Evolutionary conservation across 2,113 vertebrate species (phyloP), one percentile per base, ranked within the genome.

Genomic region (Erpornis zantholeuca): DNA sequence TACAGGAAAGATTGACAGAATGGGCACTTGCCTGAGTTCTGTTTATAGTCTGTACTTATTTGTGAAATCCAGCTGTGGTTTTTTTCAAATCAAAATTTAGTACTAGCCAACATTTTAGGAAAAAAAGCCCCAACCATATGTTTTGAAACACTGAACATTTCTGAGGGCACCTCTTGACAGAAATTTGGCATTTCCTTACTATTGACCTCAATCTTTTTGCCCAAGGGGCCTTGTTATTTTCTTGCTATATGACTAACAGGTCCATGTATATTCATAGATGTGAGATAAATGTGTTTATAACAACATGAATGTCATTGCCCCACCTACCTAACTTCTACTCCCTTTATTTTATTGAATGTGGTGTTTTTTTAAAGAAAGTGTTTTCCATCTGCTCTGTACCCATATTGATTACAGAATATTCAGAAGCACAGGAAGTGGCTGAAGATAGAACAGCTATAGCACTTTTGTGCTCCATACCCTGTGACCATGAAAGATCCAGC

Each of bases 161-260:
- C 77, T 87, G 49, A 92, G 56, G 63, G 38, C 3, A 9, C 24
- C 25, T 50, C 63, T 92, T 82, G 86, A 91, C 80, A 97, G 57
- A 71, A 86, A 60, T 78, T 64, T 88, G 91, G 77, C 77, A 89
- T 49, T 52, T 78, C 36, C 72, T 84, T 49, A 64, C 19, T 40
- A 42, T 1, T 86, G 64, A 92, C 49, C 72, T 91, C 83, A 86
- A 42, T 24, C 20, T 27, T 87, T 91, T 52, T 44, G n/a, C 60
- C 40, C 10, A 0, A 82, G 38, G 25, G 79, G 21, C 29, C 49
- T 52, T 86, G 38, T 40, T 88, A 3, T 86, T 76, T 88, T 73
- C 71, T 88, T 63, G 60, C 60, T 49, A 22, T 50, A 66, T 29
- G 28, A 64, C 35, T 90, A 90, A 80, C 9, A 66, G 24, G 19